Evolutionary conservation across 2,888 invertebrate genomes (phyloP).

Genomic region (Gari tellinella): DNA sequence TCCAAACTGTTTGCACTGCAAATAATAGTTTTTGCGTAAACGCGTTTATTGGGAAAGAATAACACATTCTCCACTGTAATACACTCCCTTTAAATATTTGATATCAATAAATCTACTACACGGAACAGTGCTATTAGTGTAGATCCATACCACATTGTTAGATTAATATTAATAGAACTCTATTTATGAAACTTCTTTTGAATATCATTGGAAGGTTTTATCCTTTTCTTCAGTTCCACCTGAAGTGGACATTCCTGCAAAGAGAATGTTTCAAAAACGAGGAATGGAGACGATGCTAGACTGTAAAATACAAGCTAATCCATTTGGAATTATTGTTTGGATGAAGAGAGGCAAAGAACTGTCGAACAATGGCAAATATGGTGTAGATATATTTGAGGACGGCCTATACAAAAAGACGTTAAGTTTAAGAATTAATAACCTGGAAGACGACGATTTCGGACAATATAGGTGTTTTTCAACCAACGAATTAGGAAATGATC

Average conservation of each 20-base stretch:
- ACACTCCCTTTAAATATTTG: no score
- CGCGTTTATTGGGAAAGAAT: no score
- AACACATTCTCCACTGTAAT: no score
- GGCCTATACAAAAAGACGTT: constrained; percentile 75
- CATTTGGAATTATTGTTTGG: constrained; percentile 79
- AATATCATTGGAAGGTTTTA: no score
- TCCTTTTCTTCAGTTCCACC: constrained; percentile 75
- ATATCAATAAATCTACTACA: no score
- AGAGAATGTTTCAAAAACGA: constrained; percentile 76
- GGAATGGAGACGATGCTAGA: constrained; percentile 82
- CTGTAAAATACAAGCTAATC: constrained; percentile 80
- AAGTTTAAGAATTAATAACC: constrained; percentile 69
- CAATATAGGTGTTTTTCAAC: constrained; percentile 73
- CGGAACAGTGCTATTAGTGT: no score
- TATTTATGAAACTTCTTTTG: no score
- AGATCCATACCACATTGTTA: no score
- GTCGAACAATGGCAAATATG: constrained; percentile 70
- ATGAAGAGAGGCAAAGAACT: constrained; percentile 69
- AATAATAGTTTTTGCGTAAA: no score
- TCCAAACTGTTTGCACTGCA: no score
- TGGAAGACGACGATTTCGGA: constrained; percentile 73
- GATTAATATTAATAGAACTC: no score
- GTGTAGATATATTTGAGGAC: constrained; percentile 76
- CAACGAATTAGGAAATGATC: constrained; percentile 72
- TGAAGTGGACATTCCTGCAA: constrained; percentile 77